Conservation (phyloP, 2,797 vertebrate genomes). For the Notamacropus eugenii region DNA sequence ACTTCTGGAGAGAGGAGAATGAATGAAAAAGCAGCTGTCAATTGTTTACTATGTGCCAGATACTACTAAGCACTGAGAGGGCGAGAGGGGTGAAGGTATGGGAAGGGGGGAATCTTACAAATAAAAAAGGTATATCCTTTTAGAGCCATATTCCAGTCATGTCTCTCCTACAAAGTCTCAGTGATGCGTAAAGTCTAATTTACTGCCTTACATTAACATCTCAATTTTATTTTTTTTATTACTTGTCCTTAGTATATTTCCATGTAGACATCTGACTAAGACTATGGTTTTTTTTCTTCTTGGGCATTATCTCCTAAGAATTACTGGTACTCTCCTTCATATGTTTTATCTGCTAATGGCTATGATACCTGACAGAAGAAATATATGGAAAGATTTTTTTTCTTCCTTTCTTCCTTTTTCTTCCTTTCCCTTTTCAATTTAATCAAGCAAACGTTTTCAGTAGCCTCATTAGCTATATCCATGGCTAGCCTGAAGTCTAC, state of each 20-base stretch:
- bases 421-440: not conserved
- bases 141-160: not conserved
- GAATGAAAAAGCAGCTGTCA: not conserved
- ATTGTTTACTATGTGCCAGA: not conserved
- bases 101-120: too few relatives aligned
- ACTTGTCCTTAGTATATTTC: not conserved
- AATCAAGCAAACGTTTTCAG: not conserved
- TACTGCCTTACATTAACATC: not conserved
- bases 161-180: not conserved
- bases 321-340: not conserved
- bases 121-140: not conserved
- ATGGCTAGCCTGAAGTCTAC: not conserved
- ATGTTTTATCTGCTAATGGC: not conserved
- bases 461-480: not conserved
- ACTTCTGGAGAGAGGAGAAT: not conserved
- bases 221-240: not conserved
- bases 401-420: not conserved
- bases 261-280: not conserved
- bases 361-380: not conserved
- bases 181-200: not conserved
- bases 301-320: not conserved
- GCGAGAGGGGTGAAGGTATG: too few relatives aligned
- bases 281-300: not conserved
- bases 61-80: not conserved
- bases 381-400: not conserved